Percentiles rank a stretch among this genome's conserved stretches.
phyloP scores from a whole-genome alignment of 2,113 vertebrate species.

The Chroicocephalus ridibundus region DNA sequence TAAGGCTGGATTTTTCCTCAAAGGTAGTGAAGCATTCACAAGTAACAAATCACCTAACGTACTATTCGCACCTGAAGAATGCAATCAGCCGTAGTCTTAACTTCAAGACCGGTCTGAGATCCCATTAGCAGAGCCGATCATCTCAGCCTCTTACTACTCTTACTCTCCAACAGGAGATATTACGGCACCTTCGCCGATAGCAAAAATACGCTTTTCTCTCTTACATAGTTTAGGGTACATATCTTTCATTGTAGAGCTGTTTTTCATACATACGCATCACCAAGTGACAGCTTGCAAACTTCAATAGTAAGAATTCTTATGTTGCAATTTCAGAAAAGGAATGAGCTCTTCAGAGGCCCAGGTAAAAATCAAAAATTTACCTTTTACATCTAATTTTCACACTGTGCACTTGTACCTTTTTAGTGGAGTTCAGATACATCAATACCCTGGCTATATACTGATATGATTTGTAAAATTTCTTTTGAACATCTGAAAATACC shows the following conservation, averaged over 20 bases:
- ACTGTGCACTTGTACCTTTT: neutral
- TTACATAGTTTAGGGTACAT: neutral
- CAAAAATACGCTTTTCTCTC: neutral
- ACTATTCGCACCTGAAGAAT: neutral
- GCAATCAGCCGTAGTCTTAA: neutral
- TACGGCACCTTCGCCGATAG: neutral
- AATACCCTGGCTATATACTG: neutral
- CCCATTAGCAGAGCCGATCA: neutral
- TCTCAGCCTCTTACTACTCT: neutral
- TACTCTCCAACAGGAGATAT: neutral
- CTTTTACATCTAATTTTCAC: neutral
- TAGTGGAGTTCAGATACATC: neutral
- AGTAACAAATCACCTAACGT: fast-evolving
- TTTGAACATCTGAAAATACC: neutral
- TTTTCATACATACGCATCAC: neutral
- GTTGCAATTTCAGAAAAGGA: neutral
- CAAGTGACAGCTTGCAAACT: neutral
- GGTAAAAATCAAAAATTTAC: neutral
- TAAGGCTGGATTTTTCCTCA: neutral
- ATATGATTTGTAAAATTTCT: neutral
- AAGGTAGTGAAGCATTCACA: neutral
- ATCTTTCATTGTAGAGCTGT: neutral
- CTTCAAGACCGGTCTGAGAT: neutral
- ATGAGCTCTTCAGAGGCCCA: neutral
- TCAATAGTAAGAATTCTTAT: neutral